phyloP scores from a whole-genome alignment of 1,140 invertebrate species.

The Pogonognathellus flavescens region DNA sequence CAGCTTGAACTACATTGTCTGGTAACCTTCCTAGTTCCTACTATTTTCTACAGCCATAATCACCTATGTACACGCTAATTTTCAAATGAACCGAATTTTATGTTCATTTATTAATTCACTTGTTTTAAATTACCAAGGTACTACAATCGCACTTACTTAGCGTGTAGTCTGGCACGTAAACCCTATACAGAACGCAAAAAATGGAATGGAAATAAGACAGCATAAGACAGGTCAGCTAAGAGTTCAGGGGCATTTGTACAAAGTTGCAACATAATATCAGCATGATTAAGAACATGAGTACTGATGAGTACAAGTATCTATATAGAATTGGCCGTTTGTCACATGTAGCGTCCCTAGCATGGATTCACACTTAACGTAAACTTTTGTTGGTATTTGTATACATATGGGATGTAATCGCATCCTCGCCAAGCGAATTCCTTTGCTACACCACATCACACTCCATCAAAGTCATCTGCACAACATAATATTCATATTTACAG shows the following conservation, averaged over 20 bases:
- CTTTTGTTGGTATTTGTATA: neutral
- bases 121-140: too few relatives aligned
- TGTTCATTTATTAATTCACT: too few relatives aligned
- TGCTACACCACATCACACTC: neutral
- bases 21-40: too few relatives aligned
- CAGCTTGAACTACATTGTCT: too few relatives aligned
- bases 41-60: too few relatives aligned
- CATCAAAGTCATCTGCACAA: slow-evolving; percentile 20
- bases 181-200: neutral
- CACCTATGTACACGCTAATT: too few relatives aligned
- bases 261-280: neutral
- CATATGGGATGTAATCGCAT: neutral
- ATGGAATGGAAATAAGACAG: neutral
- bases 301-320: neutral
- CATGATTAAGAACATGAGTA: neutral
- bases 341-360: neutral
- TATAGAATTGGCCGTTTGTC: too few relatives aligned
- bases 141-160: neutral
- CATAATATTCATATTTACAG: slow-evolving; percentile 15
- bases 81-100: too few relatives aligned
- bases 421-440: neutral
- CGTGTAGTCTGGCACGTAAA: neutral
- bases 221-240: neutral
- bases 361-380: neutral
- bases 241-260: slow-evolving; percentile 1